phyloP scores from a whole-genome alignment of 2,113 vertebrate species.

The Todiramphus chloris region DNA sequence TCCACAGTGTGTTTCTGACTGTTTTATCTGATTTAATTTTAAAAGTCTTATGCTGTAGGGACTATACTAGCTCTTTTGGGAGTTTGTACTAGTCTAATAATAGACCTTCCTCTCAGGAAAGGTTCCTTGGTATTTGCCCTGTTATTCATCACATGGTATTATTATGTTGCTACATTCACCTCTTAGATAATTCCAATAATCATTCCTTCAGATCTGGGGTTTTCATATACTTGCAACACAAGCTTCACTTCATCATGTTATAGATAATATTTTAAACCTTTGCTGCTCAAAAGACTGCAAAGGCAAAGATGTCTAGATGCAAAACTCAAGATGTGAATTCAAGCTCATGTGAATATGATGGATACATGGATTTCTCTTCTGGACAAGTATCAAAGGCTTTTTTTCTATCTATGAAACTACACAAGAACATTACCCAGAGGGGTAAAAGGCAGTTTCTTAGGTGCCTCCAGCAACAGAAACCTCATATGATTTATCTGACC shows the following conservation, averaged over 20 bases:
- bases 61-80: neutral
- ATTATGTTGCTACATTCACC: neutral
- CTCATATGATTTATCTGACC: neutral
- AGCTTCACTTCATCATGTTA: neutral
- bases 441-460: neutral
- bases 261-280: neutral
- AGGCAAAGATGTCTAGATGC: neutral
- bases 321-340: neutral
- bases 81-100: neutral
- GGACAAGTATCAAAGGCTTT: neutral
- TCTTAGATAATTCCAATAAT: neutral
- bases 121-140: neutral
- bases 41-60: neutral
- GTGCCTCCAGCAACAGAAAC: neutral
- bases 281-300: neutral
- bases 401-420: neutral
- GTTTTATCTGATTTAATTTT: neutral
- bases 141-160: neutral
- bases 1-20: neutral
- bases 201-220: neutral
- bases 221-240: neutral
- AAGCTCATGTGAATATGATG: neutral
- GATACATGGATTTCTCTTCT: neutral
- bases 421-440: neutral
- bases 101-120: neutral